phyloP scores from a whole-genome alignment of 2,113 vertebrate species.

The Tauraco erythrolophus region DNA sequence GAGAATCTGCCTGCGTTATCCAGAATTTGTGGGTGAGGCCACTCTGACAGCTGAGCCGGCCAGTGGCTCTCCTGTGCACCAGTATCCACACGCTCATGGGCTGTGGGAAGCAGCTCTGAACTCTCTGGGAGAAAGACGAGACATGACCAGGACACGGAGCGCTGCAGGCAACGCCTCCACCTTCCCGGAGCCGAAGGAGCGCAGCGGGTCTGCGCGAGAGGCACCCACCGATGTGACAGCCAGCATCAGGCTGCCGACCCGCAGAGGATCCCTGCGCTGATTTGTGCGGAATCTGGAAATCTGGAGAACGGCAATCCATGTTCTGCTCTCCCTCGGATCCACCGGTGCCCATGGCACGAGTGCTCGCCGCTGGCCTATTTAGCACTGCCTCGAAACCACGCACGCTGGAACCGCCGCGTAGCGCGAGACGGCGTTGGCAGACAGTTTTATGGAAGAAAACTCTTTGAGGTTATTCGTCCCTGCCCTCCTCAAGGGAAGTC shows the following conservation, averaged over 20 bases:
- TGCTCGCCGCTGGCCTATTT: not conserved
- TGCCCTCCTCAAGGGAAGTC: not conserved
- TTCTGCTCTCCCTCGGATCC: not conserved
- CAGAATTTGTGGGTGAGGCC: not conserved
- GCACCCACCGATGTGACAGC: not conserved
- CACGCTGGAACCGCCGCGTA: accelerated
- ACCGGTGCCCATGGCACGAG: not conserved
- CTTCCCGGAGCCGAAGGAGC: not conserved
- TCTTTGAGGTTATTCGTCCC: not conserved
- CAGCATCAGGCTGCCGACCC: not conserved
- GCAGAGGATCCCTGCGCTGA: not conserved
- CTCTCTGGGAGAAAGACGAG: not conserved
- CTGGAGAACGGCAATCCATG: not conserved
- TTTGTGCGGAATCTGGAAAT: not conserved
- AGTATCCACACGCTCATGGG: not conserved
- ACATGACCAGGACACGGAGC: not conserved
- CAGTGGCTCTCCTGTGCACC: not conserved
- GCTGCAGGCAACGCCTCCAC: not conserved
- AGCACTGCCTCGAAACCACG: not conserved
- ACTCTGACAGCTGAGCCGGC: not conserved
- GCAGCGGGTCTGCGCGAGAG: not conserved
- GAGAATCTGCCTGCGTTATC: not conserved
- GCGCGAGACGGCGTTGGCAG: not conserved
- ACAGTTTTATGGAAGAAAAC: not conserved
- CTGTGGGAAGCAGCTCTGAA: not conserved